Base-by-base conservation (phyloP, 1,140 invertebrate genomes). In the Calliphora vicina region DNA sequence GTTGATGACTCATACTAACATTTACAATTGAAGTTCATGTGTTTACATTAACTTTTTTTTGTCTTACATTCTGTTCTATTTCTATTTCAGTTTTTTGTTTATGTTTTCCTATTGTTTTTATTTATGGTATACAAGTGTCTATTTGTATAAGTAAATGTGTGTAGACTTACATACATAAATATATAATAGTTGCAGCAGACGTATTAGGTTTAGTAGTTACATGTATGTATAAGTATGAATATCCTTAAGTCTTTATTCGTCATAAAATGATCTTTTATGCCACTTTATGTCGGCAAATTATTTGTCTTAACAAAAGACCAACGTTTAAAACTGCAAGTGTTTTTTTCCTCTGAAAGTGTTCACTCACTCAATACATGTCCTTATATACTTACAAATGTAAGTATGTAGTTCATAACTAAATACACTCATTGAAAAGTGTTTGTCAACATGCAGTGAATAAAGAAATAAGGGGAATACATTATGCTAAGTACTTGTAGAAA, bases 21-120 rank as follows among this genome's bases (percentile, higher is more conserved):
- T 20, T 23, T 67, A 67, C 61, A 67, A 67, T 67, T 67, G 61
- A 67, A 67, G 61, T 67, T 57, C 50, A 57, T 57, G 50, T 57
- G 50, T 57, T 67, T 67, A 67, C 61, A 67, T 67, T 23, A 25
- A 67, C 1, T 67, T 67, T 67, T 67, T 25, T 23, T 2, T 23
- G 5, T 23, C n/a, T n/a, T n/a, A n/a, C n/a, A n/a, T 25, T 67
- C 8, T 57, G 15, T 57, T 57, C n/a, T 57, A 17, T 17, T n/a
- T 15, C 35, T 17, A 15, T 57, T 17, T 57, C 6, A 10, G 35
- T 35, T 35, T 35, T 35, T 35, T 17, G 15, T 57, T 57, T 6
- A 17, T n/a, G 50, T n/a, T 57, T 57, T n/a, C 4, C 15, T 57
- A n/a, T 57, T 57, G 50, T 57, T 57, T 35, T 57, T 57, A 57